Evolutionary conservation across 1,140 invertebrate genomes (phyloP).

Genomic region (Ceratoteleas bidentatus): DNA sequence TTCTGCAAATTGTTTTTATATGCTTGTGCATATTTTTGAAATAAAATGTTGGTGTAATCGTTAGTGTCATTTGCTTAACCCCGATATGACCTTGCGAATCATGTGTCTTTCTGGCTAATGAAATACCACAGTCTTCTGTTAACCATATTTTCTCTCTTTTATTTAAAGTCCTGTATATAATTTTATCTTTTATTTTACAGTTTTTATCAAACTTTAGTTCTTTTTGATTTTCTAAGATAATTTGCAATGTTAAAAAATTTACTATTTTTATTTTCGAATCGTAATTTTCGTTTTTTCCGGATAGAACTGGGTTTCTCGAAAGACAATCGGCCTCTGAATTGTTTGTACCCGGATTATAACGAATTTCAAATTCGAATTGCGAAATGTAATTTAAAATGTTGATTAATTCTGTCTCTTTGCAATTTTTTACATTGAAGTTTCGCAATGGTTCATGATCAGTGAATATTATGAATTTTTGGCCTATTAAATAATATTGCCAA

Average conservation of each 20-base stretch:
- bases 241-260: too few species aligned
- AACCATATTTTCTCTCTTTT: conserved; percentile 58
- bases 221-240: conserved; percentile 16
- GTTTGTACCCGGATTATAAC: conserved; percentile 36
- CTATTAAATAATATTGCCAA: conserved; percentile 10
- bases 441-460: conserved; percentile 48
- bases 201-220: conserved; percentile 9
- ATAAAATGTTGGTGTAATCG: conserved; percentile 37
- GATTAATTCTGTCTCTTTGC: conserved; percentile 18
- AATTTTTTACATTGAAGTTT: conserved; percentile 40
- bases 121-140: conserved; percentile 44
- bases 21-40: conserved; percentile 53
- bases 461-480: conserved; percentile 31
- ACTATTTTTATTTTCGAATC: too few species aligned
- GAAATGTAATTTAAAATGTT: conserved; percentile 26
- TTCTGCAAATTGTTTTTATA: conserved; percentile 30
- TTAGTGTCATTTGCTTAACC: conserved; percentile 41
- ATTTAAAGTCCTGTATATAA: conserved; percentile 51
- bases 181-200: conserved; percentile 31
- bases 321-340: conserved; percentile 48
- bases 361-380: conserved; percentile 10
- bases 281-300: too few species aligned
- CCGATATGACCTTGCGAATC: conserved; percentile 32
- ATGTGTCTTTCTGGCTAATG: conserved; percentile 33
- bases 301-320: conserved; percentile 37